phyloP scores from a whole-genome alignment of 2,797 vertebrate species.

The Harpagifer antarcticus region DNA sequence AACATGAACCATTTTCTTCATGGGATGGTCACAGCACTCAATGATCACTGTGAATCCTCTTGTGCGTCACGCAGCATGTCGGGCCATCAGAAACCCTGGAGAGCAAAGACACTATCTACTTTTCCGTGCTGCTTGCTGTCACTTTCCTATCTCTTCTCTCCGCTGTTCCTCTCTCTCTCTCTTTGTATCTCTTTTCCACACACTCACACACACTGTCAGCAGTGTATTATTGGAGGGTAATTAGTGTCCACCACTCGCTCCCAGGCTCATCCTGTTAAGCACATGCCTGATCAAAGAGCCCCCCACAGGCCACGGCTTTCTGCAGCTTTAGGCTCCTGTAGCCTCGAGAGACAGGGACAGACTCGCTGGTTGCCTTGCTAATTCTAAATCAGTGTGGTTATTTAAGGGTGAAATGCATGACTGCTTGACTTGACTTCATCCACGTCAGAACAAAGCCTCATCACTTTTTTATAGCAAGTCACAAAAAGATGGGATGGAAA shows the following conservation, averaged over 20 bases:
- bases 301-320: conserved; percentile 45
- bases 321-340: conserved; percentile 56
- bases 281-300: conserved; percentile 76
- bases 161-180: conserved; percentile 32
- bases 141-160: conserved; percentile 47
- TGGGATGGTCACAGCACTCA: conserved; percentile 28
- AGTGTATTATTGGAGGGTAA: conserved; percentile 73
- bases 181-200: conserved; percentile 36
- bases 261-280: conserved; percentile 72
- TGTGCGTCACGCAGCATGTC: conserved; percentile 58
- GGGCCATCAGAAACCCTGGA: conserved; percentile 66
- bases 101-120: conserved; percentile 59
- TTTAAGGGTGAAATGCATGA: conserved; percentile 60
- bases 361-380: conserved; percentile 57
- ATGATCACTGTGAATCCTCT: conserved; percentile 50
- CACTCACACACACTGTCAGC: conserved; percentile 50
- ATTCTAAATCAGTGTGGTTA: conserved; percentile 68
- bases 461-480: conserved; percentile 44
- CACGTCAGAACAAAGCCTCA: conserved; percentile 49
- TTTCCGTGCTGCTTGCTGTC: conserved; percentile 50
- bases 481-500: conserved; percentile 13
- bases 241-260: conserved; percentile 73
- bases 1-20: conserved; percentile 29
- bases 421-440: conserved; percentile 44
- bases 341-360: conserved; percentile 30